Conservation (phyloP, 2,888 invertebrate genomes). For the Drosophila borealis region DNA sequence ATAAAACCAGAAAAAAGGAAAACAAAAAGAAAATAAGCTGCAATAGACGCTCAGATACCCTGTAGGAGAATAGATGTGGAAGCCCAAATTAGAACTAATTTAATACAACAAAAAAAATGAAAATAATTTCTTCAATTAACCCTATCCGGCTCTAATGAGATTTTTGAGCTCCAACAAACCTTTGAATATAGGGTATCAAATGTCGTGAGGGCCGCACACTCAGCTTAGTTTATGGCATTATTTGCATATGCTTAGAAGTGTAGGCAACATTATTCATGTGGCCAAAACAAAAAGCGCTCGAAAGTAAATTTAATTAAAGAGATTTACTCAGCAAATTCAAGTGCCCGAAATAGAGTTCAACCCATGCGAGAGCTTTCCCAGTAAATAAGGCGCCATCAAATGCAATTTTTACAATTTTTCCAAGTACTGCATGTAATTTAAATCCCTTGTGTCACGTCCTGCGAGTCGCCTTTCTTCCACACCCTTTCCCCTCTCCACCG, state of each 20-base stretch:
- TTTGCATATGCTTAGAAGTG: slow-evolving; percentile 65
- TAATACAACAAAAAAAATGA: no score
- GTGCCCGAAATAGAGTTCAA: slow-evolving; percentile 14
- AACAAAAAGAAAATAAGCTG: slow-evolving; percentile 3
- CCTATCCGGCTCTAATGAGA: no score
- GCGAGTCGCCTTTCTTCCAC: background rate
- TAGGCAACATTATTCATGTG: slow-evolving; percentile 44
- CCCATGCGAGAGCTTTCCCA: background rate
- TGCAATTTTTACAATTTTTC: background rate
- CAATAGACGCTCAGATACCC: slow-evolving; percentile 38
- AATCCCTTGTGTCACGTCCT: slow-evolving; percentile 15
- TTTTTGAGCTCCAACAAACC: no score
- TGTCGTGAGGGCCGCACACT: slow-evolving; percentile 33
- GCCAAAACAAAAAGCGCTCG: slow-evolving; percentile 23
- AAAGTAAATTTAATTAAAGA: slow-evolving; percentile 72
- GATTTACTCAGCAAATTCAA: slow-evolving; percentile 35
- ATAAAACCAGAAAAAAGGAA: slow-evolving; percentile 10
- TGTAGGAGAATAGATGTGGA: background rate
- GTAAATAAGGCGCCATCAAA: slow-evolving; percentile 5
- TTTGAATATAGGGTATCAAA: slow-evolving; percentile 22
- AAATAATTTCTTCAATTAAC: no score
- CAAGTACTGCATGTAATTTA: slow-evolving; percentile 8
- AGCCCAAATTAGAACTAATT: no score
- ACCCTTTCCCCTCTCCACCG: background rate
- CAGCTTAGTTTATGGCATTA: slow-evolving; percentile 42